Evolutionary conservation across 2,113 vertebrate species (phyloP).

Genomic region (Synchiropus splendidus): DNA sequence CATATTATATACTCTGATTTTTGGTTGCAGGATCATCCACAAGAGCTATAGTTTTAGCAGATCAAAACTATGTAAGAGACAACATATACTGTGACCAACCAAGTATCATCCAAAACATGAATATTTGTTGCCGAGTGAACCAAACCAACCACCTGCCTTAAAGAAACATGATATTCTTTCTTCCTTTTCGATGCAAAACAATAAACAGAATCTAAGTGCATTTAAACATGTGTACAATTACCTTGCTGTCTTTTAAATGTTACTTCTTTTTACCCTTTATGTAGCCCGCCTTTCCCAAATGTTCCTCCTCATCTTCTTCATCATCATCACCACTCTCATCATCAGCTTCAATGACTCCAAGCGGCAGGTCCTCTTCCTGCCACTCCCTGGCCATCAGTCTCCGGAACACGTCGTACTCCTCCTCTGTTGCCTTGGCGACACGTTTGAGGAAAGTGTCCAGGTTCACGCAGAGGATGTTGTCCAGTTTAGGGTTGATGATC

Average conservation of each 20-base stretch:
- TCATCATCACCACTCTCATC: conserved; percentile 14
- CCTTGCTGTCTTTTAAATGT: background rate
- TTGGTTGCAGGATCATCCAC: no score
- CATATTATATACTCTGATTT: no score
- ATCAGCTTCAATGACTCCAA: conserved; percentile 26
- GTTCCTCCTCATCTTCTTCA: background rate
- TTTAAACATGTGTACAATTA: background rate
- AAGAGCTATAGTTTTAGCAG: no score
- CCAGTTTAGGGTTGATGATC: conserved; percentile 74
- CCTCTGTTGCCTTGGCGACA: conserved; percentile 64
- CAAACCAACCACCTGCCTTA: no score
- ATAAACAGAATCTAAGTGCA: no score
- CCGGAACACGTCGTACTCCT: conserved; percentile 82
- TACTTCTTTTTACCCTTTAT: conserved; percentile 31
- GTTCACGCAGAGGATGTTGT: conserved; percentile 58
- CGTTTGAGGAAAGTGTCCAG: conserved; percentile 67
- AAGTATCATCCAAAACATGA: no score
- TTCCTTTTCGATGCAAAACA: no score
- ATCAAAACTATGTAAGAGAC: no score
- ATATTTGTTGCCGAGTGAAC: no score
- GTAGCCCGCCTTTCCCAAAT: conserved; percentile 14
- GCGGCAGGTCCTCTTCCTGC: conserved; percentile 36
- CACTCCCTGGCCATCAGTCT: conserved; percentile 76
- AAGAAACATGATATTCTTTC: no score
- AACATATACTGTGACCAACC: no score